A percentile compares a stretch with the other conserved stretches of the same genome.
phyloP scores from a whole-genome alignment of 2,113 vertebrate species.

The Rutilus rutilus region DNA sequence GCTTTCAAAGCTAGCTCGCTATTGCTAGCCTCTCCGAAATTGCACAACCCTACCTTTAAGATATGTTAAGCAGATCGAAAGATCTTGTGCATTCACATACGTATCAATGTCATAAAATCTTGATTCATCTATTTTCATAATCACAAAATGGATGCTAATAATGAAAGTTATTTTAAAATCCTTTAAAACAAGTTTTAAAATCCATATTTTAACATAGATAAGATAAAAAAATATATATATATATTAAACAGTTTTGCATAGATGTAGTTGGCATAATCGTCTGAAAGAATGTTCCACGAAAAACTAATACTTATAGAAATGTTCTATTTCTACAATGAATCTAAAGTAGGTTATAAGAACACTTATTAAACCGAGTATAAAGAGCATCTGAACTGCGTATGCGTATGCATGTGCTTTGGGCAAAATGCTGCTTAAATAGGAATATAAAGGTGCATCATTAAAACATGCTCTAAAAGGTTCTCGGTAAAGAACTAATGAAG shows the following conservation, averaged over 20 bases:
- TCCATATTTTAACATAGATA: background rate
- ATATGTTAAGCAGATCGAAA: too few species aligned
- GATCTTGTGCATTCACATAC: too few species aligned
- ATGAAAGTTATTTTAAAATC: too few species aligned
- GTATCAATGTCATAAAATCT: too few species aligned
- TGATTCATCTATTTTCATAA: too few species aligned
- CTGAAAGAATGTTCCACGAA: too few species aligned
- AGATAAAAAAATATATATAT: background rate
- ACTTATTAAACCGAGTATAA: background rate
- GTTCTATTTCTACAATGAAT: background rate
- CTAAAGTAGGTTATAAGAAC: background rate
- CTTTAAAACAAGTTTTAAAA: too few species aligned
- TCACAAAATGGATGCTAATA: too few species aligned
- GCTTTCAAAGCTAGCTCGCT: too few species aligned
- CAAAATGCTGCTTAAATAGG: conserved; percentile 62
- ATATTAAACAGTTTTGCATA: background rate
- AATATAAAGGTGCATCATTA: conserved; percentile 60
- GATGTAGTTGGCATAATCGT: background rate
- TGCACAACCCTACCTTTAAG: too few species aligned
- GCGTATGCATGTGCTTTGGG: background rate
- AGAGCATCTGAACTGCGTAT: background rate
- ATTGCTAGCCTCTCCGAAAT: too few species aligned
- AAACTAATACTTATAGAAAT: background rate
- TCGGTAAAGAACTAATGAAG: conserved; percentile 70
- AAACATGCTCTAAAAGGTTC: conserved; percentile 67